Base-by-base conservation (phyloP, 2,888 invertebrate genomes). In the Mythimna loreyi region DNA sequence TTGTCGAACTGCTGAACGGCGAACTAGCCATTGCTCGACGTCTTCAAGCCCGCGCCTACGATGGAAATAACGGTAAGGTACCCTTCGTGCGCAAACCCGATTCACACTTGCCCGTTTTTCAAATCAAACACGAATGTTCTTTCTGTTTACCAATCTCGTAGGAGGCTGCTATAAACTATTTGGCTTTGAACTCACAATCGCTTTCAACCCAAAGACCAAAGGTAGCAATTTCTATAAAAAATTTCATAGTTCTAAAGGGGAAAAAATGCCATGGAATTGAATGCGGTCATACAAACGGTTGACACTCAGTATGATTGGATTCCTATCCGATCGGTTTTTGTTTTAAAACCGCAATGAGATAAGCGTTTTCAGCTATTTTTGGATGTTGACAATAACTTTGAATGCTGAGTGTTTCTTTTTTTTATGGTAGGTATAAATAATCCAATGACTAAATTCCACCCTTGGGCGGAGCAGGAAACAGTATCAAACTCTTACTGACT, bases 291-390 rank as follows among this genome's bases (percentile, higher is more conserved):
- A 40, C 25, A 16, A 70, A 21, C 23, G 75, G 59, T 63, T 56
- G 11, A 60, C 76, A 75, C 74, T 75, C 43, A 43, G 40, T 13
- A 7, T 57, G 76, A 75, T 75, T 75, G 74, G 56, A 75, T 52
- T 70, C 23, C 58, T 58, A 60, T 33, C 43, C 19, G 50, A 64
- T 16, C 56, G 11, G 40, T 57, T 60, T 69, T 70, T 63, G 63
- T 63, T 75, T 70, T 47, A 23, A 59, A 70, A 4, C 59, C 40
- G n/a, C 40, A 33, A 6, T 23, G 19, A 40, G 55, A 56, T 63
- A 40, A 63, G 19, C 30, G 49, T 59, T 62, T 23, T 19, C 53
- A 28, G 47, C 9, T 36, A 23, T 67, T 47, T 49, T 19, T 3
- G 5, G 13, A 36, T 53, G 52, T 23, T 16, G 23, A 45, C 33